A percentile compares a stretch with the other conserved stretches of the same genome.
Conservation (phyloP, 2,797 vertebrate species). For the Menidia menidia region DNA sequence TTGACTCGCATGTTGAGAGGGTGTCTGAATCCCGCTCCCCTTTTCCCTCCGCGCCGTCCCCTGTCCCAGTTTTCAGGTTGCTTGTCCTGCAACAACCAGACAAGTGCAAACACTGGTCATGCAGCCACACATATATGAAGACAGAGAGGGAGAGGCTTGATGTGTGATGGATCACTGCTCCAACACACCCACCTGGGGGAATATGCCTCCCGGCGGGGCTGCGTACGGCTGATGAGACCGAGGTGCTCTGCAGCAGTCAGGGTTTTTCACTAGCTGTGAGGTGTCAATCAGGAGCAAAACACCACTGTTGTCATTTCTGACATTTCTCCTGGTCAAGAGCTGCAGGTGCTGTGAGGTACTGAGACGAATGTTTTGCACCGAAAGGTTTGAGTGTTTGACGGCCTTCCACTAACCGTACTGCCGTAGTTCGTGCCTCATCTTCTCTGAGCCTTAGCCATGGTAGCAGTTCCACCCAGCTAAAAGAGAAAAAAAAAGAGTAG, state of each 20-base stretch:
- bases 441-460: not conserved
- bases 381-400: slow-evolving; percentile 6
- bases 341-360: slow-evolving; percentile 19
- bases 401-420: not conserved
- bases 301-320: slow-evolving; percentile 21
- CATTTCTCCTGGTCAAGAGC: slow-evolving; percentile 11
- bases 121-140: slow-evolving; percentile 49
- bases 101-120: slow-evolving; percentile 80
- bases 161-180: slow-evolving; percentile 69
- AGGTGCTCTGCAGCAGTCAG: slow-evolving; percentile 51
- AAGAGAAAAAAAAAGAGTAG: slow-evolving; percentile 13
- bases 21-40: slow-evolving; percentile 62
- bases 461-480: slow-evolving; percentile 12
- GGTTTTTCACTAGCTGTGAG: slow-evolving; percentile 21
- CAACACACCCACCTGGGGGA: slow-evolving; percentile 65
- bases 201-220: slow-evolving; percentile 56
- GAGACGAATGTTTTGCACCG: slow-evolving; percentile 12
- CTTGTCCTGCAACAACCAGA: slow-evolving; percentile 78
- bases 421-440: not conserved
- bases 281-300: slow-evolving; percentile 35
- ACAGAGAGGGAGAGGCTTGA: slow-evolving; percentile 61
- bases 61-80: slow-evolving; percentile 78
- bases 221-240: slow-evolving; percentile 60
- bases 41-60: slow-evolving; percentile 29
- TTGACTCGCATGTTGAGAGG: slow-evolving; percentile 76